phyloP scores from a whole-genome alignment of 1,140 invertebrate species.

The Diachasma alloeum region DNA sequence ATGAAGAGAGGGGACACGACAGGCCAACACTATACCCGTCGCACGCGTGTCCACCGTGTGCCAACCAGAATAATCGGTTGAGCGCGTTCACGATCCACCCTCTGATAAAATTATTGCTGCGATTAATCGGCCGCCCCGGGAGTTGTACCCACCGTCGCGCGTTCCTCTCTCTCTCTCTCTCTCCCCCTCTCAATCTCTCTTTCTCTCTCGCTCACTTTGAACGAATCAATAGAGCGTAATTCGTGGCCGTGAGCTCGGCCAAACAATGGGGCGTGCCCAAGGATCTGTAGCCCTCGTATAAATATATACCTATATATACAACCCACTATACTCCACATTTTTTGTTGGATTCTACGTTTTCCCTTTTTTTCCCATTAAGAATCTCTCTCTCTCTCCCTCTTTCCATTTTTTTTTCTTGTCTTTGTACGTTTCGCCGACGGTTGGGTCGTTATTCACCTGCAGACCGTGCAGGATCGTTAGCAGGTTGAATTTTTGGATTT shows the following conservation, averaged over 20 bases:
- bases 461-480: neutral
- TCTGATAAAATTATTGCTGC: constrained; percentile 11
- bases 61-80: constrained; percentile 2
- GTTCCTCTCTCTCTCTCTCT: neutral
- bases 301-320: constrained; percentile 18
- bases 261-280: constrained; percentile 9
- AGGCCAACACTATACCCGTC: neutral
- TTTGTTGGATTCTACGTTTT: neutral
- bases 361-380: neutral
- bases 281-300: neutral
- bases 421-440: neutral
- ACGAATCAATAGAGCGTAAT: constrained; percentile 14
- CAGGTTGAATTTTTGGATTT: neutral
- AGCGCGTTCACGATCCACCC: constrained; percentile 3
- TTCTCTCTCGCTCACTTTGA: constrained; percentile 9
- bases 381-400: neutral
- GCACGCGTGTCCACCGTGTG: constrained; percentile 4
- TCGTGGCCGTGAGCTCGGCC: neutral
- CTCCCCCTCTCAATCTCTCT: neutral
- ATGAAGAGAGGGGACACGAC: neutral
- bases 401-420: neutral
- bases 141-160: neutral
- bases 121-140: constrained; percentile 4
- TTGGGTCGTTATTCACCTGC: neutral
- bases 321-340: neutral